Evolutionary conservation across 2,797 vertebrate genomes (phyloP).

Genomic region (Linurgus olivaceus): DNA sequence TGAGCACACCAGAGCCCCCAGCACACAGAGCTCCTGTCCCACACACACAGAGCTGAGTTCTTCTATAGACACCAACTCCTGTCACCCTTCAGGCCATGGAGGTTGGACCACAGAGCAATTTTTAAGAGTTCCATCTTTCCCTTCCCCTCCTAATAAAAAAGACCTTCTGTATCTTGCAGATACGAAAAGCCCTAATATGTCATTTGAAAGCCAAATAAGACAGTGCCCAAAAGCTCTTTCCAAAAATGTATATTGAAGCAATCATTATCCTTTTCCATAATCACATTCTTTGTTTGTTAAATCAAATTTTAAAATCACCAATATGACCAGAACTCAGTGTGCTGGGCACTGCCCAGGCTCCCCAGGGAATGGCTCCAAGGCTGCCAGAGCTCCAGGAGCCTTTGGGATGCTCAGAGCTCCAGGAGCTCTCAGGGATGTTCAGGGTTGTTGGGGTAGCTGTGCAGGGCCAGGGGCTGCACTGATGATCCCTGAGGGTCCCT

Average conservation of each 20-base stretch:
- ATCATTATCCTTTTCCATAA: background rate
- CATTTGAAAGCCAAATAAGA: background rate
- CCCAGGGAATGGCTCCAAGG: background rate
- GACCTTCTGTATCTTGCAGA: background rate
- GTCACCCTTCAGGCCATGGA: rapidly evolving
- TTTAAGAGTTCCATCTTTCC: background rate
- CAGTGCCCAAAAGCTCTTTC: background rate
- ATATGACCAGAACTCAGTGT: background rate
- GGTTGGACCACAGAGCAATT: background rate
- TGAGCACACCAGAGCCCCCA: background rate
- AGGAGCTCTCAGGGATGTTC: background rate
- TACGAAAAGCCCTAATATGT: rapidly evolving
- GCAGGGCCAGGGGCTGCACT: rapidly evolving
- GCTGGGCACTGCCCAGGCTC: background rate
- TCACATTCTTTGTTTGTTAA: background rate
- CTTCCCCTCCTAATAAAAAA: background rate
- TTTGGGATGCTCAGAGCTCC: background rate
- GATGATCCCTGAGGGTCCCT: rapidly evolving
- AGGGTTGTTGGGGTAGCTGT: background rate
- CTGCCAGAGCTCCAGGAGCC: background rate
- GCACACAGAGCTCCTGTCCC: background rate
- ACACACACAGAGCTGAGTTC: background rate
- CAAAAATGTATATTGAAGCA: background rate
- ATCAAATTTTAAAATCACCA: background rate
- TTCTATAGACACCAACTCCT: background rate